These are phyloP conservation scores for Cantharis rufa DNA, from an alignment of 2,888 invertebrate species.

Conservation along the genomic window DNA sequence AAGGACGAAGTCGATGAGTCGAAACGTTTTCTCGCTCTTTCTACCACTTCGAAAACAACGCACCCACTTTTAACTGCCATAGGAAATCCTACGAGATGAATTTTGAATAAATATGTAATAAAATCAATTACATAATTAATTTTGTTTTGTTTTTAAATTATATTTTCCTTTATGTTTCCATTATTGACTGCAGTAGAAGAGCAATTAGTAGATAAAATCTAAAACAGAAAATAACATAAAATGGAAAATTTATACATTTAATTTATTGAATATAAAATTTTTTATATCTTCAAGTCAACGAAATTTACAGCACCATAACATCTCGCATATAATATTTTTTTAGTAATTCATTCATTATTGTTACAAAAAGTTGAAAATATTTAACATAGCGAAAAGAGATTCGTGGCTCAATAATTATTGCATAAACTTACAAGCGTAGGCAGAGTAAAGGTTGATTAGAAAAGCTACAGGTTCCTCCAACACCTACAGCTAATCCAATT, in stretches of 20 bases:
- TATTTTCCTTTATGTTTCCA: too few relatives aligned
- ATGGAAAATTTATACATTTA: neutral
- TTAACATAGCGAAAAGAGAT: neutral
- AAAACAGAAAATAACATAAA: neutral
- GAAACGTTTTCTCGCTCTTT: neutral
- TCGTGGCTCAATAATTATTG: constrained; percentile 25
- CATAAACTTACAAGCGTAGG: constrained; percentile 39
- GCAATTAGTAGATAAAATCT: too few relatives aligned
- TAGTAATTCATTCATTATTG: neutral
- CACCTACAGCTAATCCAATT: constrained; percentile 40
- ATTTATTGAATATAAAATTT: neutral
- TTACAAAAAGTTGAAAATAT: neutral
- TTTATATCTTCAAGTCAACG: neutral
- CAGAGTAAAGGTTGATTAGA: constrained; percentile 37
- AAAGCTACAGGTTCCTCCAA: constrained; percentile 39
- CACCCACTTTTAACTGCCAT: neutral
- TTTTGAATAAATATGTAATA: neutral
- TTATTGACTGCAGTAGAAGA: too few relatives aligned
- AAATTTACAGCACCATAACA: neutral
- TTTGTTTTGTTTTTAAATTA: too few relatives aligned
- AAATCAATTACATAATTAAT: too few relatives aligned
- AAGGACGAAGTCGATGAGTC: neutral
- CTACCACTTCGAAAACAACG: neutral
- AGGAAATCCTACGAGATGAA: neutral
- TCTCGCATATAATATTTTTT: neutral